Conservation (phyloP, 2,113 vertebrate genomes). For the Myodes glareolus region DNA sequence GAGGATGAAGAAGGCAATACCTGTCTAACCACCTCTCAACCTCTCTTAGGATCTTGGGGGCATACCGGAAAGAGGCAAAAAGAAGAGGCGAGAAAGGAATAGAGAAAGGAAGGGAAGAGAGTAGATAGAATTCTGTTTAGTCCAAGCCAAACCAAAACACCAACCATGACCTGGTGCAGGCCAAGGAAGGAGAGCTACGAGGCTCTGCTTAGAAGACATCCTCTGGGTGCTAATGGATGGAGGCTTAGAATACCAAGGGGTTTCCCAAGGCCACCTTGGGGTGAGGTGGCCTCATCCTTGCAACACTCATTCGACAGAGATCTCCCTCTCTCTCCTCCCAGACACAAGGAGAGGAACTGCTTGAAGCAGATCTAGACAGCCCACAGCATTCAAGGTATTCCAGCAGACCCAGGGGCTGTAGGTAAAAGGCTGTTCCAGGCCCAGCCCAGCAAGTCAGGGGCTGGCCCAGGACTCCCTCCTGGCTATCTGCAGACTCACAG, state of each 20-base stretch:
- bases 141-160: constrained; percentile 24
- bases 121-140: background rate
- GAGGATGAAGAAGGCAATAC: background rate
- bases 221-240: background rate
- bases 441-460: background rate
- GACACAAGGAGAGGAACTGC: background rate
- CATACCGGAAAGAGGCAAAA: background rate
- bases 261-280: background rate
- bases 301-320: background rate
- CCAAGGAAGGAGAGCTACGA: background rate
- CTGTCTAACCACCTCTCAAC: background rate
- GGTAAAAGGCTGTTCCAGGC: background rate
- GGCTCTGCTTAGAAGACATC: background rate
- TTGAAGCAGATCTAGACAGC: background rate
- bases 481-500: background rate
- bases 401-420: background rate
- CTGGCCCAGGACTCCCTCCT: background rate
- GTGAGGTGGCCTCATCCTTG: background rate
- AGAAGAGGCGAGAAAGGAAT: background rate
- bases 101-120: background rate
- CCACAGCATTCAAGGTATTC: background rate
- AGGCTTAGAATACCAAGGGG: background rate
- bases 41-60: background rate
- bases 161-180: background rate
- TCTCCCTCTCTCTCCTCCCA: background rate